Percentiles rank a stretch among this genome's conserved stretches.
Conservation (phyloP, 2,888 invertebrate genomes). For the Plebejus argus region DNA sequence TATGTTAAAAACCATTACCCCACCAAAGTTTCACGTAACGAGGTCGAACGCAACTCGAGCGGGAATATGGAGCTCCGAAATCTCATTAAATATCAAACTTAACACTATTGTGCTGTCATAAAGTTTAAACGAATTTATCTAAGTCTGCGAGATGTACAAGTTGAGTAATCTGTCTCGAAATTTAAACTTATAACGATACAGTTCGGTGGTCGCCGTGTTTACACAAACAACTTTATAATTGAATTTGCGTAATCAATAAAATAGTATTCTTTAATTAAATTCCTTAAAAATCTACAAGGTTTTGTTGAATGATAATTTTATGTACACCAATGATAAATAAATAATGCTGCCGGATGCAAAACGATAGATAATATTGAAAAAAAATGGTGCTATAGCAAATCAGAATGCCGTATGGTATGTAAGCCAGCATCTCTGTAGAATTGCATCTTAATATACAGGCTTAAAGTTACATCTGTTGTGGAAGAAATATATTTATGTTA, state of each 20-base stretch:
- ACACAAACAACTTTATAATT: neutral
- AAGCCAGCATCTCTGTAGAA: too few species aligned
- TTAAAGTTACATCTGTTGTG: too few species aligned
- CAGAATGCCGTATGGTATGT: too few species aligned
- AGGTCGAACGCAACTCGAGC: neutral
- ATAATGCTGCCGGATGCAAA: too few species aligned
- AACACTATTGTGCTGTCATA: slow-evolving; percentile 22
- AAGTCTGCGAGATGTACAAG: slow-evolving; percentile 1
- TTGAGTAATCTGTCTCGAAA: slow-evolving; percentile 7
- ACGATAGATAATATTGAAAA: too few species aligned
- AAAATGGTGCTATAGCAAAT: too few species aligned
- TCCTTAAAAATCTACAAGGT: too few species aligned
- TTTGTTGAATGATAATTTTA: too few species aligned
- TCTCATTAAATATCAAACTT: slow-evolving; percentile 17
- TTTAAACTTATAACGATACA: neutral
- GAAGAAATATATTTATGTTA: too few species aligned
- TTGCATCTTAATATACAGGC: too few species aligned
- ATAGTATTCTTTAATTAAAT: neutral
- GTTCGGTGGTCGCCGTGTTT: neutral
- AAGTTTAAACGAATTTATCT: slow-evolving; percentile 20
- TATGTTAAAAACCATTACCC: slow-evolving; percentile 13
- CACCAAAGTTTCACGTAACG: neutral
- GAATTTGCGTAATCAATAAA: neutral
- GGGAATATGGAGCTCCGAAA: neutral
- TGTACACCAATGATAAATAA: too few species aligned